Percentiles rank a stretch among this genome's conserved stretches.
Conservation (phyloP, 2,797 vertebrate genomes). For the Heteromormyrus szaboi region DNA sequence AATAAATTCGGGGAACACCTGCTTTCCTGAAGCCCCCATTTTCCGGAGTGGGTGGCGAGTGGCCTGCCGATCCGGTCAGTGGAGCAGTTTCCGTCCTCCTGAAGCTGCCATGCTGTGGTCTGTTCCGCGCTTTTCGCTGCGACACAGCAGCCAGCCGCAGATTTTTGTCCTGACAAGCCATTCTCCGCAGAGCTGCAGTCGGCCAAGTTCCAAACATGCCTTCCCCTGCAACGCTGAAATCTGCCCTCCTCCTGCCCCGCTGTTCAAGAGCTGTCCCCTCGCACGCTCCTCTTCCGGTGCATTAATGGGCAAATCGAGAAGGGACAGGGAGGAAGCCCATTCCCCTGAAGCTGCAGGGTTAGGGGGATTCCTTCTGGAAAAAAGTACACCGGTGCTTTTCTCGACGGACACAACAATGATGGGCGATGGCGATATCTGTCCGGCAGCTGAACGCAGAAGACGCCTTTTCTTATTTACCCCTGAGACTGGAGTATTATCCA, state of each 20-base stretch:
- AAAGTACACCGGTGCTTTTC: background rate
- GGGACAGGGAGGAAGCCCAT: background rate
- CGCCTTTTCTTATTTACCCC: too few relatives aligned
- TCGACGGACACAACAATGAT: background rate
- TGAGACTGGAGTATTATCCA: too few relatives aligned
- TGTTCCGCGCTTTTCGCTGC: background rate
- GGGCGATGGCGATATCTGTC: background rate
- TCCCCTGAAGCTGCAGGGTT: background rate
- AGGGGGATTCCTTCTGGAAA: background rate
- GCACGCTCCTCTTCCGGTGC: background rate
- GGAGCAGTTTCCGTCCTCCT: background rate
- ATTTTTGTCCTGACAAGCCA: background rate
- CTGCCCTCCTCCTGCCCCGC: background rate
- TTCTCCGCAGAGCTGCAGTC: background rate
- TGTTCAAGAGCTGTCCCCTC: background rate
- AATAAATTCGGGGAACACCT: background rate
- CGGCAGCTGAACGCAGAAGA: background rate
- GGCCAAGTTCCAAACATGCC: background rate
- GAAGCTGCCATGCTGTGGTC: background rate
- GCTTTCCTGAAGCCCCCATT: background rate
- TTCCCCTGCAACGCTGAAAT: constrained; percentile 6
- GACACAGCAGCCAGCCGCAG: background rate
- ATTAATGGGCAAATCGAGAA: background rate
- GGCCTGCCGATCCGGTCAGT: background rate
- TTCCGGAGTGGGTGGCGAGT: background rate